Evolutionary conservation across 2,888 invertebrate genomes (phyloP).

Genomic region (Eupithecia insigniata): DNA sequence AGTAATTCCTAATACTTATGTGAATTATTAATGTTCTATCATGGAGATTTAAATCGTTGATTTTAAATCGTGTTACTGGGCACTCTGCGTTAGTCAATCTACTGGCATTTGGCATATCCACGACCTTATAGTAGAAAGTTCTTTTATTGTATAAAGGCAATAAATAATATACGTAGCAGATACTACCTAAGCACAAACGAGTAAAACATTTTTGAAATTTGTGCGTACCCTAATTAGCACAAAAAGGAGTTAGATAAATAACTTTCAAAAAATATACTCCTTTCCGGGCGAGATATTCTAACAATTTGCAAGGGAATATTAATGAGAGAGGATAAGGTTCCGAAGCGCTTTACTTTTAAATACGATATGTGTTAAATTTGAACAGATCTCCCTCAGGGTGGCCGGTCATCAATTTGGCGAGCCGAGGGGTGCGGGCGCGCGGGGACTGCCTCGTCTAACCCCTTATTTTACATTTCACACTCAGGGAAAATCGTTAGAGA

Average conservation of each 20-base stretch:
- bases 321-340: conserved; percentile 75
- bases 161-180: neutral
- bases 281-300: conserved; percentile 56
- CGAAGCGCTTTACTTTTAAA: conserved; percentile 78
- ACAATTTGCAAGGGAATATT: conserved; percentile 71
- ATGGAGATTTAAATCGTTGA: too few species aligned
- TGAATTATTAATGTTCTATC: too few species aligned
- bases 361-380: conserved; percentile 82
- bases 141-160: neutral
- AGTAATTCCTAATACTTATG: too few species aligned
- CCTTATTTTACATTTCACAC: conserved; percentile 85
- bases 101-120: neutral
- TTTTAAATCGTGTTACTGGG: too few species aligned
- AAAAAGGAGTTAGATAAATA: conserved; percentile 14
- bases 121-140: neutral
- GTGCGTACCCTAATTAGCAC: neutral
- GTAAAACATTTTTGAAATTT: neutral
- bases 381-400: conserved; percentile 79
- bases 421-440: conserved; percentile 56
- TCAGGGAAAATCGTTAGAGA: conserved; percentile 85
- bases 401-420: conserved; percentile 82
- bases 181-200: neutral
- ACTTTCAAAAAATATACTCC: conserved; percentile 46
- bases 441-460: conserved; percentile 78
- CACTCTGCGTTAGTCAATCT: neutral